These are phyloP conservation scores for Dicyrtoma fusca DNA, from an alignment of 2,888 invertebrate genomes.

Conservation along the genomic window DNA sequence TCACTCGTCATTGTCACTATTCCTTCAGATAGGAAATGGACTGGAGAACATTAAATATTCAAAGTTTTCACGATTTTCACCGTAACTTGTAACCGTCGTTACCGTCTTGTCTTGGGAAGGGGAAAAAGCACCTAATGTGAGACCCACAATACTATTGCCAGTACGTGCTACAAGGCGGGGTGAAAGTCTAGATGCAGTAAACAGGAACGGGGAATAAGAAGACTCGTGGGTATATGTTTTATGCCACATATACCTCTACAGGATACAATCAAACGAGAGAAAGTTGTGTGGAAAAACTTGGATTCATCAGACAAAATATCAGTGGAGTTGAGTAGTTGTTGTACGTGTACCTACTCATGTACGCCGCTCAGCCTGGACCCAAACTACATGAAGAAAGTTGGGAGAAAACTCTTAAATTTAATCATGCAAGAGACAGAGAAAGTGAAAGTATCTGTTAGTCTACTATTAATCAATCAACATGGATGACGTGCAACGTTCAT, in stretches of 20 bases:
- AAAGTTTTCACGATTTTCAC: constrained; percentile 11
- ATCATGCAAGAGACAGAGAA: constrained; percentile 15
- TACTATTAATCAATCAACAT: constrained; percentile 28
- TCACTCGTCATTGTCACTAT: constrained; percentile 30
- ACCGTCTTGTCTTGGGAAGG: too few relatives aligned
- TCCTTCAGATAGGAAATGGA: constrained; percentile 22
- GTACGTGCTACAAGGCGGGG: too few relatives aligned
- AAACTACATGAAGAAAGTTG: not conserved
- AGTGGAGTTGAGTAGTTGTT: not conserved
- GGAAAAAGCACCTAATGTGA: too few relatives aligned
- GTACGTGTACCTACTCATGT: too few relatives aligned
- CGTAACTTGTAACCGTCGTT: too few relatives aligned
- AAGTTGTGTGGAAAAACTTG: constrained; percentile 1
- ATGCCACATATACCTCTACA: too few relatives aligned
- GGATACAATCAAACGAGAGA: not conserved
- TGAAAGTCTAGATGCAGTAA: too few relatives aligned
- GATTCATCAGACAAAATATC: constrained; percentile 5
- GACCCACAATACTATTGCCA: too few relatives aligned
- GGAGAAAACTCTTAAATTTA: constrained; percentile 27
- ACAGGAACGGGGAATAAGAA: not conserved
- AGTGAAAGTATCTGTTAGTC: constrained; percentile 13
- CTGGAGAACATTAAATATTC: constrained; percentile 31
- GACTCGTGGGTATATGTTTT: too few relatives aligned
- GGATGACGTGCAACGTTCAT: constrained; percentile 7
- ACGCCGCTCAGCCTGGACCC: too few relatives aligned